Base-by-base conservation (phyloP, 2,888 invertebrate species). In the Hipparchia sbordonii region DNA sequence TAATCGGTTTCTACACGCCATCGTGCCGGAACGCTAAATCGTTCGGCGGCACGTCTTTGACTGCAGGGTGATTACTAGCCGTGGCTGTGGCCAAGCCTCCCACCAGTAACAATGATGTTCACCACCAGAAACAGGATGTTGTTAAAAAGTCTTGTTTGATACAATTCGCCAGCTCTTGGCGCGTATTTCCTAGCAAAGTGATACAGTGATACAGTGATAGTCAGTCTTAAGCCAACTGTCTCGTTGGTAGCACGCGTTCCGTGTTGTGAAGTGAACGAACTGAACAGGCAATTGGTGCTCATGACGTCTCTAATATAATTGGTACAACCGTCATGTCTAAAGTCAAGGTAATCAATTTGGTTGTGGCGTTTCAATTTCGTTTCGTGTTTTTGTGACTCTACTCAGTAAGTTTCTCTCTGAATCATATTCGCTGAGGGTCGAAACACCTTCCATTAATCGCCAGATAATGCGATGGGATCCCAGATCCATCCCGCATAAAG, bases 281-380 rank as follows among this genome's bases (percentile, higher is more conserved):
- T 51, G 48, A 60, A 60, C 48, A 62, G 57, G 6, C 67, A 67
- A 67, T 56, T 73, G 67, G 70, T 63, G 67, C 69, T 62, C 73
- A 82, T 80, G 81, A 82, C 80, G 80, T 73, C 73, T 74, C 76
- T 78, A 60, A 76, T 75, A 72, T 80, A 79, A 81, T 79, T 79
- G 79, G 73, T 70, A 63, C 79, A 78, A 79, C 77, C 87, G 83
- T 80, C 85, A 89, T 89, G 89, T 89, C 89, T 79, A 89, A 89
- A 88, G 82, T 89, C 87, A 89, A 89, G 89, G 89, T 89, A 89
- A 87, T 77, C 78, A 77, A 79, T 82, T 85, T 85, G 80, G 77
- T 81, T 82, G 74, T 78, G 52, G 48, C 54, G 70, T 77, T 76
- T 77, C 74, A 74, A 66, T 72, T 77, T 61, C 75, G 63, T 76